Evolutionary conservation across 2,797 vertebrate species (phyloP).

Genomic region (Lacerta bilineata): DNA sequence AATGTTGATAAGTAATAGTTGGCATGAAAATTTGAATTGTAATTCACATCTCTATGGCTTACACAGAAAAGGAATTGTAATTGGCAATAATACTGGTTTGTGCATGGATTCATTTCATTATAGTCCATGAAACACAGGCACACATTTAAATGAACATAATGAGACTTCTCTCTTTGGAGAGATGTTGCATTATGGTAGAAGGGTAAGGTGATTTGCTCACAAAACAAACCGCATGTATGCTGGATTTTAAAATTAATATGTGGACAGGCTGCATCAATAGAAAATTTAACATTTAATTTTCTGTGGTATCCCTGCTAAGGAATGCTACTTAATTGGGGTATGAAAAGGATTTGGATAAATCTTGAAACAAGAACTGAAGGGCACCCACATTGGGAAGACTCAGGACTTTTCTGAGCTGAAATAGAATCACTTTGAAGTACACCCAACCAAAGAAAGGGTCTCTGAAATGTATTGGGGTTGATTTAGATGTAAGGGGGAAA

Average conservation of each 20-base stretch:
- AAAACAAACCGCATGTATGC: neutral
- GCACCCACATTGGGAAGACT: too few species aligned
- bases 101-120: constrained; percentile 63
- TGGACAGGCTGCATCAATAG: neutral
- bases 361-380: too few species aligned
- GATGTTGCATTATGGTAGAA: neutral
- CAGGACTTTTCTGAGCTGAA: too few species aligned
- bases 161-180: neutral
- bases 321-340: neutral
- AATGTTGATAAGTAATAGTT: constrained; percentile 57
- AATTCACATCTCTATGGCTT: constrained; percentile 60
- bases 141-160: constrained; percentile 18
- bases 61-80: constrained; percentile 54
- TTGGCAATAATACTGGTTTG: constrained; percentile 32
- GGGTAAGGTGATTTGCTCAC: neutral
- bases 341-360: too few species aligned
- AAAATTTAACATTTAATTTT: constrained; percentile 1
- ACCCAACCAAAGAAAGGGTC: too few species aligned
- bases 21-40: constrained; percentile 61
- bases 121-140: neutral
- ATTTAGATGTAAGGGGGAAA: too few species aligned
- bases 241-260: neutral
- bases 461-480: too few species aligned
- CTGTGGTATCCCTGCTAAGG: neutral
- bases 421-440: too few species aligned